A percentile compares a stretch with the other conserved stretches of the same genome.
These are phyloP conservation scores for Hedya salicella DNA, from an alignment of 2,888 invertebrate species.

Conservation along the genomic window DNA sequence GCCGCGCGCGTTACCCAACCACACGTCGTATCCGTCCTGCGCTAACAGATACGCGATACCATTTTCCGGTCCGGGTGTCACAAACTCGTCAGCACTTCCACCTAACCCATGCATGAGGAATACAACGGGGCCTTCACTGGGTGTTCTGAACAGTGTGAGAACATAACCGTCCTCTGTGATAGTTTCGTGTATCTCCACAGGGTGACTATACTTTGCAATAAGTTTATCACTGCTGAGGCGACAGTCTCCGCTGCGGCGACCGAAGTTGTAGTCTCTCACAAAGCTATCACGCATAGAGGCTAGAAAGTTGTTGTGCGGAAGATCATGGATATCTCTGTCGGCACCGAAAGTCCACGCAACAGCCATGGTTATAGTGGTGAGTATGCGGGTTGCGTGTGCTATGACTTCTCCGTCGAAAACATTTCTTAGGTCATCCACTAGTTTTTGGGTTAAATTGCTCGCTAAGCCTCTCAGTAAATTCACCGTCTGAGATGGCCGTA, in stretches of 20 bases:
- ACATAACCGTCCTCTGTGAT: conserved; percentile 67
- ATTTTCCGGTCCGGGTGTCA: conserved; percentile 62
- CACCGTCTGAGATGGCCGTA: neutral
- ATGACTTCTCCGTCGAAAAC: conserved; percentile 14
- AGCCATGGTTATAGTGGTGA: neutral
- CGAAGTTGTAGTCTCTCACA: conserved; percentile 51
- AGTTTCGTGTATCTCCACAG: conserved; percentile 59
- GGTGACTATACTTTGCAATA: conserved; percentile 62
- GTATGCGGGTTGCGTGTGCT: neutral
- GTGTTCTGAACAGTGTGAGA: conserved; percentile 64
- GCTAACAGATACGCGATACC: conserved; percentile 79
- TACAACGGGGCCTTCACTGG: conserved; percentile 59
- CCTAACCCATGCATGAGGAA: conserved; percentile 72
- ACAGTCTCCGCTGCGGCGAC: conserved; percentile 60
- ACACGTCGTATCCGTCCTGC: conserved; percentile 88
- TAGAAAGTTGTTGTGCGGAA: conserved; percentile 50
- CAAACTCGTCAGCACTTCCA: conserved; percentile 68
- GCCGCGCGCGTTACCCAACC: conserved; percentile 92
- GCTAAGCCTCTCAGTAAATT: neutral
- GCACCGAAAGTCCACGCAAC: conserved; percentile 44
- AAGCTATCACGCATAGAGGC: conserved; percentile 12
- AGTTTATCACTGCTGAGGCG: conserved; percentile 54
- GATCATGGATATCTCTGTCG: conserved; percentile 48
- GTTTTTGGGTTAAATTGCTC: neutral
- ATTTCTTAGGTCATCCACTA: neutral